phyloP scores from a whole-genome alignment of 2,888 invertebrate species.

The Sisyra nigra region DNA sequence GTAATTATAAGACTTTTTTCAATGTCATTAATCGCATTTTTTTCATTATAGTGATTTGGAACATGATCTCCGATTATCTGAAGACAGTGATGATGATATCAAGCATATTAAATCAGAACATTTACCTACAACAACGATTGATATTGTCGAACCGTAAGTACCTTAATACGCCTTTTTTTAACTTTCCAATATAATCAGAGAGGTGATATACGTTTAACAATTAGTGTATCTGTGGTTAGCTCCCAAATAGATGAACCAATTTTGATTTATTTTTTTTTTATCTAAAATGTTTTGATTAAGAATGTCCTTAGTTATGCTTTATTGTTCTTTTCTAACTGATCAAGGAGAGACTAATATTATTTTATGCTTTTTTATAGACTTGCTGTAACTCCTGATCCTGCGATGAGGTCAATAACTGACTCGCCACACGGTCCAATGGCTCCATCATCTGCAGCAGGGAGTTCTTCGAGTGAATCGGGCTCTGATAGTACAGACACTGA shows the following conservation, averaged over 20 bases:
- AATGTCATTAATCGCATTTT: constrained; percentile 8
- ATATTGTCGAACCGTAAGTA: constrained; percentile 27
- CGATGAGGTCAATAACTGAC: constrained; percentile 22
- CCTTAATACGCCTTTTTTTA: constrained; percentile 19
- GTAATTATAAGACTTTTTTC: neutral
- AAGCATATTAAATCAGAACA: constrained; percentile 19
- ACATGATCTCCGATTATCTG: constrained; percentile 59
- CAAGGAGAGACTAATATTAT: too few relatives aligned
- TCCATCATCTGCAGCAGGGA: constrained; percentile 35
- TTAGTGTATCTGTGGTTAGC: too few relatives aligned
- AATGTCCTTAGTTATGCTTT: too few relatives aligned
- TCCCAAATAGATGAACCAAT: too few relatives aligned
- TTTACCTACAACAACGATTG: constrained; percentile 18
- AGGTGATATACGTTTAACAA: too few relatives aligned
- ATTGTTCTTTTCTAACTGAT: too few relatives aligned
- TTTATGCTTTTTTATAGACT: constrained; percentile 19
- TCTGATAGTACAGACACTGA: constrained; percentile 40
- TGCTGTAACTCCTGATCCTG: constrained; percentile 10
- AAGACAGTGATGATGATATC: constrained; percentile 59
- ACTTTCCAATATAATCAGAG: too few relatives aligned
- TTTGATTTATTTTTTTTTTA: constrained; percentile 28
- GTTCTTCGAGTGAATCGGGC: constrained; percentile 45
- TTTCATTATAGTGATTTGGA: constrained; percentile 34
- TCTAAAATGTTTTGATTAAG: too few relatives aligned
- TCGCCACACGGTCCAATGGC: constrained; percentile 30